A percentile compares a stretch with the other conserved stretches of the same genome.
Evolutionary conservation across 2,113 vertebrate genomes (phyloP).

Genomic region (Platycercus adscitus): DNA sequence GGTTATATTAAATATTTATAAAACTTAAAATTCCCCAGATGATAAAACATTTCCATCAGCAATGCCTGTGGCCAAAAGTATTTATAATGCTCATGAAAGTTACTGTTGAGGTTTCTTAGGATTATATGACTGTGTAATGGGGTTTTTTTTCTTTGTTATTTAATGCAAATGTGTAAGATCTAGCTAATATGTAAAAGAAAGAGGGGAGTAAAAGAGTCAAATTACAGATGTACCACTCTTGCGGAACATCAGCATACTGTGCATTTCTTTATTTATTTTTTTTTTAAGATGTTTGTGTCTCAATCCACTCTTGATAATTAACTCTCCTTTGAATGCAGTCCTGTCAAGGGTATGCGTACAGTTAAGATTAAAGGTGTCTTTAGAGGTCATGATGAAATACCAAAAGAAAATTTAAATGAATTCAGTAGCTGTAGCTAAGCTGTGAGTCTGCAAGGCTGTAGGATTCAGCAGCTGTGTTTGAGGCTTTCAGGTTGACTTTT

Average conservation of each 20-base stretch:
- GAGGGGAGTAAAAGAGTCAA: fast-evolving
- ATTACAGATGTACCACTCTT: neutral
- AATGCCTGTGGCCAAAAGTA: neutral
- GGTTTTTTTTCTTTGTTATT: neutral
- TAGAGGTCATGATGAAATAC: neutral
- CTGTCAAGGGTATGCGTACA: neutral
- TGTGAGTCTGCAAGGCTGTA: neutral
- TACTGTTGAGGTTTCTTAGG: neutral
- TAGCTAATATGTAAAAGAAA: neutral
- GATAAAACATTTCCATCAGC: neutral
- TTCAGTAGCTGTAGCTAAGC: neutral
- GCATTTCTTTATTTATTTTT: neutral
- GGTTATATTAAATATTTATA: neutral
- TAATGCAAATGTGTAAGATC: neutral
- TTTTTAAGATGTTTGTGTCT: neutral
- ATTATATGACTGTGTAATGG: neutral
- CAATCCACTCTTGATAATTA: neutral
- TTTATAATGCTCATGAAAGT: neutral
- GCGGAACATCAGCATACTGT: neutral
- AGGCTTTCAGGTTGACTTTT: neutral
- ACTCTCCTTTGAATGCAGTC: neutral
- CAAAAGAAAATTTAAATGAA: neutral
- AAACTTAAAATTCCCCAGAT: neutral
- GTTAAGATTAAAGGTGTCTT: neutral
- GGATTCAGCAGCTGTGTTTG: neutral